A percentile compares a stretch with the other conserved stretches of the same genome.
phyloP scores from a whole-genome alignment of 2,113 vertebrate genomes.

The Cynocephalus volans region DNA sequence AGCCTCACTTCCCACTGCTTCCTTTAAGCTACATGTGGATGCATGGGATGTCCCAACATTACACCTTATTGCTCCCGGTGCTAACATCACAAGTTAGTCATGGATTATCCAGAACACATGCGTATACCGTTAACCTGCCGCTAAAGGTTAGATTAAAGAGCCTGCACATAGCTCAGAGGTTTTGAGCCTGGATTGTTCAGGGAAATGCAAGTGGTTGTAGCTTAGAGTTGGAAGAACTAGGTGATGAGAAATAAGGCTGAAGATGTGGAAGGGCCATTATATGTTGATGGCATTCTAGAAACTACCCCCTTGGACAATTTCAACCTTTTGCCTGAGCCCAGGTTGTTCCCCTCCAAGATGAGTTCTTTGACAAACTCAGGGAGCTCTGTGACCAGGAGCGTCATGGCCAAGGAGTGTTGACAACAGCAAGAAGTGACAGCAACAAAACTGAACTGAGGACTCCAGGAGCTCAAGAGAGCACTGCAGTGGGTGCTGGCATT shows the following conservation, averaged over 20 bases:
- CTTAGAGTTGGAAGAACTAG: background rate
- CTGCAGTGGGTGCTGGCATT: background rate
- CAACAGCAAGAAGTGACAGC: background rate
- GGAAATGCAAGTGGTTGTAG: background rate
- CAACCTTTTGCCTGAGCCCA: background rate
- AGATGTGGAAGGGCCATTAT: background rate
- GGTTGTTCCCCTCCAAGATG: background rate
- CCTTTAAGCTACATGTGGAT: background rate
- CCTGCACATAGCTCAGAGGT: background rate
- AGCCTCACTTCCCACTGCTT: background rate
- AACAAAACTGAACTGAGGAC: background rate
- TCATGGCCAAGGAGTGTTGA: background rate
- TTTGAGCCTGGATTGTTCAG: background rate
- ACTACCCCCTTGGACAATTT: background rate
- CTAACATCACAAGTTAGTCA: too few species aligned
- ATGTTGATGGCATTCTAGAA: background rate
- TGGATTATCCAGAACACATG: too few species aligned
- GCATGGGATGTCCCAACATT: background rate
- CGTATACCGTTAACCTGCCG: too few species aligned
- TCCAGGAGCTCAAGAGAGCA: background rate
- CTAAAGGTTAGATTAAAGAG: too few species aligned
- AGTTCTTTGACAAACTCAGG: background rate
- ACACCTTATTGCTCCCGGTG: background rate
- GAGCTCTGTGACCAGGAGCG: background rate
- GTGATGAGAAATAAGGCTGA: background rate